Evolutionary conservation across 1,140 invertebrate genomes (phyloP).

Genomic region (Drosophila albomicans): DNA sequence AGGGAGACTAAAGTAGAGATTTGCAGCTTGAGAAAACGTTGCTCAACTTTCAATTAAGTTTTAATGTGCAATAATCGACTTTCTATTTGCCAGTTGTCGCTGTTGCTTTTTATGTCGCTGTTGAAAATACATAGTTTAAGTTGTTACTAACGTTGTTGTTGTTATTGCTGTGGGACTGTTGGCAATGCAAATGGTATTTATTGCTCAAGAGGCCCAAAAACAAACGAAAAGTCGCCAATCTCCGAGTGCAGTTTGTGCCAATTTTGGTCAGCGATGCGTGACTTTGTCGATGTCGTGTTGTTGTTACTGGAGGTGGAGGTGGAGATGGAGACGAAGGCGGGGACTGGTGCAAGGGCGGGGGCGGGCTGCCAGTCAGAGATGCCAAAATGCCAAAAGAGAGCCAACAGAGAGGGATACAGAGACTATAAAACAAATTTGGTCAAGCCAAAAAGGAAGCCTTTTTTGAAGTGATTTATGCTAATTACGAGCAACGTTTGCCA

Average conservation of each 20-base stretch:
- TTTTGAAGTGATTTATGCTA: slow-evolving; percentile 83
- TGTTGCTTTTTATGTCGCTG: slow-evolving; percentile 13
- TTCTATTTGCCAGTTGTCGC: slow-evolving; percentile 61
- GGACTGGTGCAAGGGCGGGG: slow-evolving; percentile 4
- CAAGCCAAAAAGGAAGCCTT: slow-evolving; percentile 81
- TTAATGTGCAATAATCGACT: slow-evolving; percentile 68
- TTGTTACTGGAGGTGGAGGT: slow-evolving; percentile 25
- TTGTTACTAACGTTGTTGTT: slow-evolving; percentile 13
- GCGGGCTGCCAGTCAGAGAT: slow-evolving; percentile 60
- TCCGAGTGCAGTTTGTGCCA: slow-evolving; percentile 55
- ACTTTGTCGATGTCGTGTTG: slow-evolving; percentile 78
- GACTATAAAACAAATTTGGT: slow-evolving; percentile 83
- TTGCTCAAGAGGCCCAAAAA: slow-evolving; percentile 68
- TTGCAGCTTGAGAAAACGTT: slow-evolving; percentile 17
- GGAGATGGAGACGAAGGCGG: slow-evolving; percentile 24
- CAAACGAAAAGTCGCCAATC: slow-evolving; percentile 42
- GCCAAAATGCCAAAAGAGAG: slow-evolving; percentile 78
- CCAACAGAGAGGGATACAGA: slow-evolving; percentile 37
- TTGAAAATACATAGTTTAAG: not conserved
- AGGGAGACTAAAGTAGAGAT: not conserved
- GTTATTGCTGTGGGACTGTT: not conserved
- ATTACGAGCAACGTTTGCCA: slow-evolving; percentile 73
- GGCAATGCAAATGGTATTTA: slow-evolving; percentile 61
- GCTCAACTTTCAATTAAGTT: slow-evolving; percentile 75
- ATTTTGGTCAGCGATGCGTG: slow-evolving; percentile 83